Percentiles rank a stretch among this genome's conserved stretches.
These are phyloP conservation scores for Mythimna loreyi DNA, from an alignment of 2,888 invertebrate genomes.

Conservation along the genomic window DNA sequence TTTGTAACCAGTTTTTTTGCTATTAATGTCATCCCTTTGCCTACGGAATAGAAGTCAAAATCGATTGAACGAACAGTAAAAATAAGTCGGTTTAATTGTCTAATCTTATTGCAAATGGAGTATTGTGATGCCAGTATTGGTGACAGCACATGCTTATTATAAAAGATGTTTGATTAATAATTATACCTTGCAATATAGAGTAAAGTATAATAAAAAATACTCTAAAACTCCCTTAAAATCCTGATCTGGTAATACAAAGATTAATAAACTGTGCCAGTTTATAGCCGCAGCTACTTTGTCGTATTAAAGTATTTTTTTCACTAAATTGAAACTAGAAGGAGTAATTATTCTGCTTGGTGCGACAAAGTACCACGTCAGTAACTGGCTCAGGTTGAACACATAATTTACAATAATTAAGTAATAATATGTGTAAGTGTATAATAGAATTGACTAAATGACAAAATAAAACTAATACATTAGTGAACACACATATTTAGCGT, in stretches of 20 bases:
- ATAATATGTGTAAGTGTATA: constrained; percentile 27
- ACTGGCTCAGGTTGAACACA: background rate
- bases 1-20: too few species aligned
- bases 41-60: too few species aligned
- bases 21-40: too few species aligned
- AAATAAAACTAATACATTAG: constrained; percentile 56
- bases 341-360: background rate
- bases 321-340: background rate
- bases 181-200: constrained; percentile 19
- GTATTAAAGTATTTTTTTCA: background rate
- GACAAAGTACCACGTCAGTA: constrained; percentile 2
- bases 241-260: constrained; percentile 31
- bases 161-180: background rate
- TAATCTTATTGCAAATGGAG: too few species aligned
- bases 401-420: constrained; percentile 32
- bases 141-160: constrained; percentile 3
- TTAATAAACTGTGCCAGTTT: constrained; percentile 1
- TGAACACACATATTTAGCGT: constrained; percentile 62
- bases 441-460: constrained; percentile 54
- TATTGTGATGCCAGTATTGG: background rate
- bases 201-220: constrained; percentile 20
- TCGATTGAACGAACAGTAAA: too few species aligned
- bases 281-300: background rate
- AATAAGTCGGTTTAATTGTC: too few species aligned
- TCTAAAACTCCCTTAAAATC: constrained; percentile 10